Percentiles rank a stretch among this genome's conserved stretches.
Conservation (phyloP, 2,888 invertebrate species). For the Thereva unica region DNA sequence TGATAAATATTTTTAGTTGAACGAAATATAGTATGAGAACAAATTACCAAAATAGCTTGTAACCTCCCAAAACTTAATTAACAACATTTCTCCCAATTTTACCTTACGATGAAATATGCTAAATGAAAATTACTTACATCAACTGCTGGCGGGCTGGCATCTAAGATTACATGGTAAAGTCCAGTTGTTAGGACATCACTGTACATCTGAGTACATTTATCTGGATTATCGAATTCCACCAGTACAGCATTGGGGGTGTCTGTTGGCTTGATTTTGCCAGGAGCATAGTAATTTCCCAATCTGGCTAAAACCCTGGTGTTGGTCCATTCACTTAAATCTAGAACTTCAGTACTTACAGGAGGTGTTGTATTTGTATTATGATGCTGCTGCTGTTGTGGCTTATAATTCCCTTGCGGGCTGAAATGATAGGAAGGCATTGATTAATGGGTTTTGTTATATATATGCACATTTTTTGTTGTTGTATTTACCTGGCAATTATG, state of each 20-base stretch:
- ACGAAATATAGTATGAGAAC: too few species aligned
- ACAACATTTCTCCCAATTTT: too few species aligned
- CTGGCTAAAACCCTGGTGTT: conserved; percentile 91
- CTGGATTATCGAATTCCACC: conserved; percentile 80
- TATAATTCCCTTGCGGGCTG: conserved; percentile 22
- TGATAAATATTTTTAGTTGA: too few species aligned
- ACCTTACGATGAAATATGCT: too few species aligned
- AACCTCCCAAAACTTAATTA: too few species aligned
- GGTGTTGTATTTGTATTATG: conserved; percentile 9
- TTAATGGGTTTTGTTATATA: background rate
- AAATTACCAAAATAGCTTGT: too few species aligned
- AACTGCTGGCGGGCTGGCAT: conserved; percentile 85
- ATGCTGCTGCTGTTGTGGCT: conserved; percentile 5
- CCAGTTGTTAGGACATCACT: conserved; percentile 77
- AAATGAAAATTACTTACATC: conserved; percentile 62
- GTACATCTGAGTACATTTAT: conserved; percentile 71
- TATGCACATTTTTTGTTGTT: background rate
- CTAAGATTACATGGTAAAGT: conserved; percentile 87
- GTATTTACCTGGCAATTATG: conserved; percentile 48
- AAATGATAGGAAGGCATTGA: background rate
- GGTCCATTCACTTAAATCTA: conserved; percentile 92
- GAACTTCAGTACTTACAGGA: conserved; percentile 49
- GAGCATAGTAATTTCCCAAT: conserved; percentile 78
- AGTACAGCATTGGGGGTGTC: conserved; percentile 71
- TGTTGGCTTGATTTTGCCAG: conserved; percentile 81